Conservation (phyloP, 2,797 vertebrate genomes). For the Hafferia zeledoni region DNA sequence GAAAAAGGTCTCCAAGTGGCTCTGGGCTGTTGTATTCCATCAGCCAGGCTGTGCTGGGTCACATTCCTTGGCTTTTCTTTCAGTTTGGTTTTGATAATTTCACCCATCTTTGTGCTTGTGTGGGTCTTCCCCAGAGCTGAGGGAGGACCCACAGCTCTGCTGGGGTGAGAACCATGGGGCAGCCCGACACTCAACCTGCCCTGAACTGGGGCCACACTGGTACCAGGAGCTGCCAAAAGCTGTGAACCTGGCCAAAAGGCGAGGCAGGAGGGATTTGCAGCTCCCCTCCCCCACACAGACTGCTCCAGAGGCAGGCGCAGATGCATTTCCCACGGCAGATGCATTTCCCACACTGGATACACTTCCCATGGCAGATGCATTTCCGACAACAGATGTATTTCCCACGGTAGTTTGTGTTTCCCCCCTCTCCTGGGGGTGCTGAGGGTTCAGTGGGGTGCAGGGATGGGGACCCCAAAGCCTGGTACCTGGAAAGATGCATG, state of each 20-base stretch:
- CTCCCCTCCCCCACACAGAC: neutral
- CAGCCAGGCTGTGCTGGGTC: neutral
- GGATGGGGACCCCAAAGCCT: neutral
- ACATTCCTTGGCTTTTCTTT: neutral
- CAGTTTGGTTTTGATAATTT: accelerated
- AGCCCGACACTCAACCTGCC: neutral
- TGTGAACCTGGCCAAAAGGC: neutral
- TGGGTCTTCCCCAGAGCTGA: neutral
- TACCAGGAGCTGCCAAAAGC: neutral
- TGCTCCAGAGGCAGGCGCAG: neutral
- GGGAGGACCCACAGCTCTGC: neutral
- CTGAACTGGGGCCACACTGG: accelerated
- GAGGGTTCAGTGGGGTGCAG: accelerated
- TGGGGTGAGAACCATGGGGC: accelerated
- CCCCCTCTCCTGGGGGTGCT: neutral
- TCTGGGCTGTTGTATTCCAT: neutral
- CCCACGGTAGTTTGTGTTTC: neutral
- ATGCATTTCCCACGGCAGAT: slow-evolving; percentile 29
- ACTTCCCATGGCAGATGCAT: neutral
- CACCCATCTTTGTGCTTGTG: neutral
- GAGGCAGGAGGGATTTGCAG: neutral
- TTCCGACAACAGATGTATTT: neutral
- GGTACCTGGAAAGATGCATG: accelerated
- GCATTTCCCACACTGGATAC: slow-evolving; percentile 23
- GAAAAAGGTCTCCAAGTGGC: neutral